A percentile compares a stretch with the other conserved stretches of the same genome.
phyloP scores from a whole-genome alignment of 2,797 vertebrate species.

The Sebastes aleutianus region DNA sequence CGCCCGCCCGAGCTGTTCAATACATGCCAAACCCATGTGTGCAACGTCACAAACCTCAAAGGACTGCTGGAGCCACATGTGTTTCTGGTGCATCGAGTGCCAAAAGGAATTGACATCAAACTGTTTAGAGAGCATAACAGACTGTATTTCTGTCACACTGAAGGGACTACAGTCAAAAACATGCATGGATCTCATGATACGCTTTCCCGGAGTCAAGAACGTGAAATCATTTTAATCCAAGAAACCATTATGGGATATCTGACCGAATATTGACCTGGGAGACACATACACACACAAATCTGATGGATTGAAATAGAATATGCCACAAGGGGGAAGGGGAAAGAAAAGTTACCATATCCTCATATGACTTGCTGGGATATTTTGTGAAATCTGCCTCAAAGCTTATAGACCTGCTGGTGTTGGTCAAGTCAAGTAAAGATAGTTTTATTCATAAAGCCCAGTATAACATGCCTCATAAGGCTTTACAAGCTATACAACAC shows the following conservation, averaged over 20 bases:
- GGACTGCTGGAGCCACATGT: constrained; percentile 39
- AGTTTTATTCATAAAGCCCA: not conserved
- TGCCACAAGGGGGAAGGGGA: not conserved
- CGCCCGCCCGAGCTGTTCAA: not conserved
- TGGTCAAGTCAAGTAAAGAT: not conserved
- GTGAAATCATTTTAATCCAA: constrained; percentile 17
- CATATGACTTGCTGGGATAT: not conserved
- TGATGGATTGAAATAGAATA: constrained; percentile 3
- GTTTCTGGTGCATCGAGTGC: constrained; percentile 30
- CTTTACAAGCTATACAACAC: not conserved
- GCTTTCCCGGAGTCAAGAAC: not conserved
- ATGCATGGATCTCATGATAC: constrained; percentile 5
- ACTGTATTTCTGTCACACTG: constrained; percentile 14
- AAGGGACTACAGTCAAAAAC: not conserved
- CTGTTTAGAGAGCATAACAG: constrained; percentile 20
- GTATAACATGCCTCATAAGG: not conserved
- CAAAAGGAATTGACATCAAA: constrained; percentile 46
- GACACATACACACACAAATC: not conserved
- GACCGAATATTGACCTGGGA: not conserved
- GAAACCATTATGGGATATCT: constrained; percentile 1
- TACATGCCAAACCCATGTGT: constrained; percentile 33
- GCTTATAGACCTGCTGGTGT: not conserved
- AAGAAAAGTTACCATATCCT: not conserved
- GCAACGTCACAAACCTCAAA: constrained; percentile 39
- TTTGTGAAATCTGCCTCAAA: not conserved